Conservation (phyloP, 2,113 vertebrate species). For the Odocoileus hemionus region DNA sequence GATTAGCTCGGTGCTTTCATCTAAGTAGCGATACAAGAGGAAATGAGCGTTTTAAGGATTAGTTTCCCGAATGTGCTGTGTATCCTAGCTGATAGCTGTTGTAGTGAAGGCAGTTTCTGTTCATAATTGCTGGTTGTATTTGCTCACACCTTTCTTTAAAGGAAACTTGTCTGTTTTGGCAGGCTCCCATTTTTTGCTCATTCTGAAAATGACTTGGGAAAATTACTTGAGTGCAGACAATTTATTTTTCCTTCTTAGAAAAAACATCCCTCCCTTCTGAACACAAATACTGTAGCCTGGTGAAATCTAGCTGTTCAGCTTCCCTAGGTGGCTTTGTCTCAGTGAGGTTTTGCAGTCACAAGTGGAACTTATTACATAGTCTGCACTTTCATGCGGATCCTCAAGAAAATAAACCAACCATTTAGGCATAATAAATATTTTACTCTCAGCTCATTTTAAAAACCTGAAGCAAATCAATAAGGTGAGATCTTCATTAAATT, state of each 20-base stretch:
- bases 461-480: slow-evolving; percentile 5
- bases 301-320: background rate
- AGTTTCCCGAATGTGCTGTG: background rate
- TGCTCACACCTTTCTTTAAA: slow-evolving; percentile 49
- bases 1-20: slow-evolving; percentile 16
- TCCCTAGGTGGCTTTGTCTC: slow-evolving; percentile 3
- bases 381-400: background rate
- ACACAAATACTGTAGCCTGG: background rate
- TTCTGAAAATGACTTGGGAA: slow-evolving; percentile 51
- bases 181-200: slow-evolving; percentile 19
- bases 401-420: background rate
- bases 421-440: slow-evolving; percentile 13
- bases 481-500: background rate
- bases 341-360: background rate
- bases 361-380: background rate
- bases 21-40: background rate
- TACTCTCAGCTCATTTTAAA: background rate
- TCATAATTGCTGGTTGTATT: slow-evolving; percentile 40
- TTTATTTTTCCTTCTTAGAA: slow-evolving; percentile 38
- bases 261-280: background rate
- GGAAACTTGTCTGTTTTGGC: slow-evolving; percentile 55
- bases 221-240: slow-evolving; percentile 44
- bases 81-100: background rate
- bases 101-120: slow-evolving; percentile 1
- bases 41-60: slow-evolving; percentile 5